These are phyloP conservation scores for Nemopilema nomurai DNA, from an alignment of 30 jellyfish, hydroid and myxozoan species.

Conservation along the genomic window DNA sequence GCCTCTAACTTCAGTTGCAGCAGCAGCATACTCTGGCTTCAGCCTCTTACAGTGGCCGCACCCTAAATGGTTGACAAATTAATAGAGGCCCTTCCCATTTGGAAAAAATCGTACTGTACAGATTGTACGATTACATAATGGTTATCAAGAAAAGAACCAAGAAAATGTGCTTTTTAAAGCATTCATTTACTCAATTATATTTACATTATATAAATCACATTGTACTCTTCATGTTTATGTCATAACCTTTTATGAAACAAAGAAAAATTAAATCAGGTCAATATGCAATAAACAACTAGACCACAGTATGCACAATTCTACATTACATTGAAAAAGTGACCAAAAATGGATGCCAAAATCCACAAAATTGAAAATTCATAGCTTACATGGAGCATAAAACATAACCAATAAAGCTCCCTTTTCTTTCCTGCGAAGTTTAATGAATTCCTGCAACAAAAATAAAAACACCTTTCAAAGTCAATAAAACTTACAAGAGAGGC, in stretches of 20 bases:
- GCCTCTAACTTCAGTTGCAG: conserved; percentile 87
- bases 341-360: background rate
- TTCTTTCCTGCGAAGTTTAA: conserved; percentile 78
- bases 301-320: too few species aligned
- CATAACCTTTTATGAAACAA: too few species aligned
- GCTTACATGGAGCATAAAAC: conserved; percentile 99
- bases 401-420: conserved; percentile 82
- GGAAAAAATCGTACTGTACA: too few species aligned
- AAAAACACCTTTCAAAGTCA: background rate
- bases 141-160: background rate
- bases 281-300: too few species aligned
- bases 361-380: background rate
- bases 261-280: too few species aligned
- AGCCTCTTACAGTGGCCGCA: conserved; percentile 95
- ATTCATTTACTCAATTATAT: too few species aligned
- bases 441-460: conserved; percentile 70
- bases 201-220: too few species aligned
- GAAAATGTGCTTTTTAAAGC: background rate
- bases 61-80: conserved; percentile 67
- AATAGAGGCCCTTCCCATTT: too few species aligned
- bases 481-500: background rate
- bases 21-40: conserved; percentile 96
- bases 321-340: too few species aligned
- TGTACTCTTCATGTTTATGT: too few species aligned
- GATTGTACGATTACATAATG: too few species aligned